Percentiles rank a stretch among this genome's conserved stretches.
Conservation (phyloP, 2,113 vertebrate genomes). For the Xyliphius kryptos region DNA sequence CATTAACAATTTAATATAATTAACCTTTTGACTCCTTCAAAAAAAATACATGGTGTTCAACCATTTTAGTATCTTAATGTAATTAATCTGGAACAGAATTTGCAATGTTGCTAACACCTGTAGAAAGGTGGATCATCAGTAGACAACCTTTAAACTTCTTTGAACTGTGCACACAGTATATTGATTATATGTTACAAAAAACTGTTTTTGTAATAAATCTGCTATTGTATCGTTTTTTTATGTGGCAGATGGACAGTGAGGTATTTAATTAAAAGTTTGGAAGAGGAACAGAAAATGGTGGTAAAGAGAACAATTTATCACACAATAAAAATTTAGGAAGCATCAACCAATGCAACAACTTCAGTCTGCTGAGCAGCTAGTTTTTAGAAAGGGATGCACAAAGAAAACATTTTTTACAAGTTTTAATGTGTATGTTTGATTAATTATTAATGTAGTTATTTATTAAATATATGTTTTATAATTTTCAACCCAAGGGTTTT, state of each 20-base stretch:
- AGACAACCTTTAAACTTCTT: too few species aligned
- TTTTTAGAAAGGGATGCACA: background rate
- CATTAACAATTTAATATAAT: too few species aligned
- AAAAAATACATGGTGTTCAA: too few species aligned
- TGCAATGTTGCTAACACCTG: too few species aligned
- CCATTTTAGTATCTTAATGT: too few species aligned
- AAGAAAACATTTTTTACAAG: background rate
- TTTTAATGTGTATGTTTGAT: background rate
- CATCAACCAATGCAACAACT: background rate
- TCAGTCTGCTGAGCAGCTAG: background rate
- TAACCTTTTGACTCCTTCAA: too few species aligned
- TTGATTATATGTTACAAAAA: too few species aligned
- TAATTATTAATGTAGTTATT: too few species aligned
- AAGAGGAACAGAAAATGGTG: background rate
- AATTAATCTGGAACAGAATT: too few species aligned
- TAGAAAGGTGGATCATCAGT: too few species aligned
- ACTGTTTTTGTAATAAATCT: background rate
- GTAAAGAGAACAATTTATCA: background rate
- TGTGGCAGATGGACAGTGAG: background rate
- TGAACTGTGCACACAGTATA: background rate
- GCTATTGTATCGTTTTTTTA: background rate
- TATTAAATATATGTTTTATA: too few species aligned
- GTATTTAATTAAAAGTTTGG: background rate
- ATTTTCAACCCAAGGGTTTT: too few species aligned
- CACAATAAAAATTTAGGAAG: background rate